Conservation (phyloP, 2,888 invertebrate species). For the Julus scandinavius region DNA sequence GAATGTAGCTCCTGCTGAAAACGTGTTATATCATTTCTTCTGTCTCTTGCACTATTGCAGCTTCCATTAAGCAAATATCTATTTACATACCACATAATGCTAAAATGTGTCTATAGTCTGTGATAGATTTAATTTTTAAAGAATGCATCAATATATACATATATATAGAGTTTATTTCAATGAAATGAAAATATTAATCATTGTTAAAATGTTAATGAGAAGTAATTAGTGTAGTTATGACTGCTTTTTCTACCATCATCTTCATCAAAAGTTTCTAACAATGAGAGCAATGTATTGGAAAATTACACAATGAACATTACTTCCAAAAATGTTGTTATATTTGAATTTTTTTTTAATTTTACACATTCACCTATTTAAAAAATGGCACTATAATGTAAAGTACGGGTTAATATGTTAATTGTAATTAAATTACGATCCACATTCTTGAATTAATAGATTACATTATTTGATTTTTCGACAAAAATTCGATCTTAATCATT, state of each 20-base stretch:
- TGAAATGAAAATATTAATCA: neutral
- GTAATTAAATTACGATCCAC: too few species aligned
- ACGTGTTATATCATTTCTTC: neutral
- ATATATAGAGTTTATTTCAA: neutral
- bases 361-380: too few species aligned
- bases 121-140: slow-evolving; percentile 5
- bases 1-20: neutral
- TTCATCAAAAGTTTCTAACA: neutral
- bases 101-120: neutral
- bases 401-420: too few species aligned
- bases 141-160: neutral
- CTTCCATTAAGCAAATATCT: neutral
- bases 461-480: too few species aligned
- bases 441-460: too few species aligned
- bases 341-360: neutral
- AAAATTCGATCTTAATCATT: too few species aligned
- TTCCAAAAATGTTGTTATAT: neutral
- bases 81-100: neutral
- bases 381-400: too few species aligned
- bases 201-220: neutral
- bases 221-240: neutral
- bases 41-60: neutral
- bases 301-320: neutral
- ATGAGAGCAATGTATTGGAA: neutral
- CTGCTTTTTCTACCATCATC: neutral